Conservation (phyloP, 2,888 invertebrate species). For the Agapetus fuscipes region DNA sequence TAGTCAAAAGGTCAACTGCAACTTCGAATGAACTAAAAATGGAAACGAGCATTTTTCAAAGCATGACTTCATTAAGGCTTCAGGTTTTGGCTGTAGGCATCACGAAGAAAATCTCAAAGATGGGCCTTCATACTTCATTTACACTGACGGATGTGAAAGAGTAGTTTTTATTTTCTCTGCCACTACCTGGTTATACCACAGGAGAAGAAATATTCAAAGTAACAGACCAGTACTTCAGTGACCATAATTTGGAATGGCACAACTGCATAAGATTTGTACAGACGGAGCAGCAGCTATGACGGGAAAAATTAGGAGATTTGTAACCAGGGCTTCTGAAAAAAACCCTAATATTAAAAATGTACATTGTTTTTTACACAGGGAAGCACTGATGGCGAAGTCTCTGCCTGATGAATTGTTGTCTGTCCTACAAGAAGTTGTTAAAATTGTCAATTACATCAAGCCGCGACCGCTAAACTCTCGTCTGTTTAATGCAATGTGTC, state of each 20-base stretch:
- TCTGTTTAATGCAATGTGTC: constrained; percentile 18
- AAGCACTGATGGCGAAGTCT: constrained; percentile 16
- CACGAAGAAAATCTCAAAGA: too few species aligned
- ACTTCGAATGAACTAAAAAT: too few species aligned
- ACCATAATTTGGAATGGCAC: constrained; percentile 15
- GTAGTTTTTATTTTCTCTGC: constrained; percentile 18
- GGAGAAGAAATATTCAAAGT: constrained; percentile 14
- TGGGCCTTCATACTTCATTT: constrained; percentile 15
- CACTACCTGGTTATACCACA: constrained; percentile 16
- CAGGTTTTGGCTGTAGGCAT: too few species aligned
- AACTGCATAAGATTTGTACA: constrained; percentile 10
- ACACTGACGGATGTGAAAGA: constrained; percentile 17
- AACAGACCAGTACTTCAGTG: constrained; percentile 3
- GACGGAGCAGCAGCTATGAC: constrained; percentile 7
- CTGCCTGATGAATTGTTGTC: constrained; percentile 11
- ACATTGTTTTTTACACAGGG: constrained; percentile 16
- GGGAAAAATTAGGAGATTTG: constrained; percentile 14
- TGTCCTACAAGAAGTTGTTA: constrained; percentile 13
- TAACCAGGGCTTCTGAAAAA: constrained; percentile 16
- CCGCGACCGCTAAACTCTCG: constrained; percentile 19
- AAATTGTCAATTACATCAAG: constrained; percentile 19
- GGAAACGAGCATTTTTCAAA: too few species aligned
- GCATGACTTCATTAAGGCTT: too few species aligned
- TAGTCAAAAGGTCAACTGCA: too few species aligned
- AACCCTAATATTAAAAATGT: constrained; percentile 10